Conservation (phyloP, 2,797 vertebrate genomes). For the Microctenopoma stevenorrisi region DNA sequence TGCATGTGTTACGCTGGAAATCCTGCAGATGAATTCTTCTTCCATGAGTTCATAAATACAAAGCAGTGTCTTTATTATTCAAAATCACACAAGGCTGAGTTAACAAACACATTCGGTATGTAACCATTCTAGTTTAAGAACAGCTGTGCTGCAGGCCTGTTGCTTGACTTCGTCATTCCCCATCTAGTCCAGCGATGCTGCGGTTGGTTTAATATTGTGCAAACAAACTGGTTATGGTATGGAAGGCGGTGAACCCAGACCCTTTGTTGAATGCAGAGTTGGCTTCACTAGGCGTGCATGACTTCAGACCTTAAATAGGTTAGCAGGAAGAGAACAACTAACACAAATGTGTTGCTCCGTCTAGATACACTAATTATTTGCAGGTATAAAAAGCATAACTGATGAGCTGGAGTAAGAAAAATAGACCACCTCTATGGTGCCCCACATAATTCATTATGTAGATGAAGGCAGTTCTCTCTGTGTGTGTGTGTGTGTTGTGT, state of each 20-base stretch:
- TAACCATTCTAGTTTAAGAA: too few relatives aligned
- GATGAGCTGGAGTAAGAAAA: constrained; percentile 78
- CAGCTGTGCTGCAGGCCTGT: too few relatives aligned
- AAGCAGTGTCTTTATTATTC: constrained; percentile 11
- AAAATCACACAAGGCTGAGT: constrained; percentile 2
- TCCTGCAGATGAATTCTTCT: too few relatives aligned
- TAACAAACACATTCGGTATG: too few relatives aligned
- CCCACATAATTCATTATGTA: constrained; percentile 81
- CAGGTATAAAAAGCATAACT: constrained; percentile 79
- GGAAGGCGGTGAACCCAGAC: constrained; percentile 32
- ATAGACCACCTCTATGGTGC: constrained; percentile 75
- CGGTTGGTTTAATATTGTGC: too few relatives aligned
- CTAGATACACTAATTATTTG: constrained; percentile 76
- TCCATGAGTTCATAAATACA: too few relatives aligned
- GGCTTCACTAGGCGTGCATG: constrained; percentile 39
- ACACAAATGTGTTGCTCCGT: constrained; percentile 63
- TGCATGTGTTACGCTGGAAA: too few relatives aligned
- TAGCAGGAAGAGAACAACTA: constrained; percentile 61
- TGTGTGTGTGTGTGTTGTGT: constrained; percentile 41
- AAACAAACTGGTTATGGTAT: not conserved
- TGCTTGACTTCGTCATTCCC: too few relatives aligned
- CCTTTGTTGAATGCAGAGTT: constrained; percentile 46
- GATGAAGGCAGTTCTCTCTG: constrained; percentile 63
- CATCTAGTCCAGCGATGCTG: too few relatives aligned
- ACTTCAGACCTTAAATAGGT: constrained; percentile 76